Evolutionary conservation across 2,888 invertebrate genomes (phyloP).

Genomic region (Caenorhabditis afra): DNA sequence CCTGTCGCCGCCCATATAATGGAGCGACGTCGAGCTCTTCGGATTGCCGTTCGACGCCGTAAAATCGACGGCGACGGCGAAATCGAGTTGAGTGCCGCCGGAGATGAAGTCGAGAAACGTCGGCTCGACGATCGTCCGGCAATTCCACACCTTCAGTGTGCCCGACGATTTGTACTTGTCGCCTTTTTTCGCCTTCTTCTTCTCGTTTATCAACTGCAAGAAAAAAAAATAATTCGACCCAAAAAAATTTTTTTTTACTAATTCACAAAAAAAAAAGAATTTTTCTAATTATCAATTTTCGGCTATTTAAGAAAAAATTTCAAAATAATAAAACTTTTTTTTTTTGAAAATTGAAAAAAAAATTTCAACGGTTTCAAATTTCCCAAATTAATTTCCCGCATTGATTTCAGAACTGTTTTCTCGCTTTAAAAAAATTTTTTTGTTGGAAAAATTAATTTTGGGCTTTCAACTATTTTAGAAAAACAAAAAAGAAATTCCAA

Average conservation of each 20-base stretch:
- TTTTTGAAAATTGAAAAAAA: background rate
- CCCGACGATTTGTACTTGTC: conserved; percentile 83
- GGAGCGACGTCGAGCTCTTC: conserved; percentile 80
- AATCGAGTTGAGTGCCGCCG: conserved; percentile 83
- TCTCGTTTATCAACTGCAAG: conserved; percentile 81
- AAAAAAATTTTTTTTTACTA: too few relatives aligned
- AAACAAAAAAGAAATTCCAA: too few relatives aligned
- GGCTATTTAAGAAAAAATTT: background rate
- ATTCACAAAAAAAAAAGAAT: too few relatives aligned
- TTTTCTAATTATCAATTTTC: too few relatives aligned
- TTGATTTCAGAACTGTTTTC: too few relatives aligned
- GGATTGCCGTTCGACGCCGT: conserved; percentile 83
- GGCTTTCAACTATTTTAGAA: background rate
- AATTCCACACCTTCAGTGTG: conserved; percentile 78
- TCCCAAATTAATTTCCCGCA: background rate
- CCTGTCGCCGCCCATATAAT: conserved; percentile 81
- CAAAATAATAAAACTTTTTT: too few relatives aligned
- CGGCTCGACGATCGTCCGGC: conserved; percentile 78
- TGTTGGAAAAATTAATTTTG: too few relatives aligned
- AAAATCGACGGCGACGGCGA: conserved; percentile 83
- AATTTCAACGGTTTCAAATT: background rate
- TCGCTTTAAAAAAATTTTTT: too few relatives aligned
- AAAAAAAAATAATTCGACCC: too few relatives aligned
- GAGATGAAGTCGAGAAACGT: conserved; percentile 84
- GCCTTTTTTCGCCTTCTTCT: conserved; percentile 82